Percentiles rank a stretch among this genome's conserved stretches.
Conservation (phyloP, 2,113 vertebrate genomes). For the Tonatia bakeri region DNA sequence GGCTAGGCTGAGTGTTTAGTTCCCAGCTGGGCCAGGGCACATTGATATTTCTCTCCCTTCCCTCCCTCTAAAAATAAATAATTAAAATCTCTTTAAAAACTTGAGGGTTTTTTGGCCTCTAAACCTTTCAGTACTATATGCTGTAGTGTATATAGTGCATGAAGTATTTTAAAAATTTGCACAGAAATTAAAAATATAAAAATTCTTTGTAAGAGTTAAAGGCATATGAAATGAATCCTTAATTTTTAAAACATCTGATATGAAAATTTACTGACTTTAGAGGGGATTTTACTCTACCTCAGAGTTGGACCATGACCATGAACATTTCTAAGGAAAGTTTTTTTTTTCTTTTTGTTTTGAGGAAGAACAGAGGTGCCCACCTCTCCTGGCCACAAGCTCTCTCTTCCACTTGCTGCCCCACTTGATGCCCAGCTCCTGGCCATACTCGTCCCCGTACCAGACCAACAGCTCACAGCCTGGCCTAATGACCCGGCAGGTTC, state of each 20-base stretch:
- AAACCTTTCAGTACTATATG: not conserved
- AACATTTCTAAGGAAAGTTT: not conserved
- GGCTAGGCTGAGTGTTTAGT: too few relatives aligned
- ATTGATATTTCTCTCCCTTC: too few relatives aligned
- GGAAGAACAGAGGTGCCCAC: not conserved
- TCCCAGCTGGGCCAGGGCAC: too few relatives aligned
- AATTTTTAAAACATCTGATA: not conserved
- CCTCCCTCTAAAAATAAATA: too few relatives aligned
- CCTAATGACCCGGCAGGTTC: conserved; percentile 54
- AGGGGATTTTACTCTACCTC: not conserved
- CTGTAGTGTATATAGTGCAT: not conserved
- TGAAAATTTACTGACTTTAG: not conserved
- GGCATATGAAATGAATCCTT: not conserved
- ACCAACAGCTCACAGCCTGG: conserved; percentile 73
- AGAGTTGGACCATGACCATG: not conserved
- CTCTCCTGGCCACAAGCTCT: not conserved
- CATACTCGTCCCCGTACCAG: conserved; percentile 75
- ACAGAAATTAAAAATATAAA: not conserved
- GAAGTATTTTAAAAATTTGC: not conserved
- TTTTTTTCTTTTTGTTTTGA: not conserved
- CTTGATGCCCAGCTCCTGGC: conserved; percentile 71
- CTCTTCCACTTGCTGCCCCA: conserved; percentile 59
- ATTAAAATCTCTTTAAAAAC: too few relatives aligned
- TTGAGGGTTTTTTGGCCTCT: not conserved
- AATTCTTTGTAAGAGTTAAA: not conserved